These are phyloP conservation scores for Drosophila prolongata DNA, from an alignment of 2,888 invertebrate genomes.

Conservation along the genomic window DNA sequence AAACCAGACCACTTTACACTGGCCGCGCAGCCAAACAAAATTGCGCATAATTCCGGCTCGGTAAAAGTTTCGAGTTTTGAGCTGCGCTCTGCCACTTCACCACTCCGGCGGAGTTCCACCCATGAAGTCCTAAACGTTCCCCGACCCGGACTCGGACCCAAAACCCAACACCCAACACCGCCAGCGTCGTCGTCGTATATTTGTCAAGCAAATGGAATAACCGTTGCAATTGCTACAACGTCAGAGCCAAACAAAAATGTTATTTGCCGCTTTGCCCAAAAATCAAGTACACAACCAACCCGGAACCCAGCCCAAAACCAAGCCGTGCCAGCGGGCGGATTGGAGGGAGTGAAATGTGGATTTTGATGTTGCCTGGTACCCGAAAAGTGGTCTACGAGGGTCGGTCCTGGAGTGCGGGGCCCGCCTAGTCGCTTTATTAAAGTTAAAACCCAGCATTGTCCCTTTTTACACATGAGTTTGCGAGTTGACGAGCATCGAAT, in stretches of 20 bases:
- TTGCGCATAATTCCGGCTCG: constrained; percentile 70
- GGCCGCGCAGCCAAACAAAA: constrained; percentile 62
- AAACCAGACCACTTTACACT: constrained; percentile 49
- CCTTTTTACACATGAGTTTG: constrained; percentile 66
- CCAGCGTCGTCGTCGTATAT: constrained; percentile 58
- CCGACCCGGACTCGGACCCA: constrained; percentile 5
- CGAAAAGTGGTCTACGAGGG: constrained; percentile 54
- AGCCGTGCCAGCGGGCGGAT: constrained; percentile 12
- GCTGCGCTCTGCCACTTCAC: constrained; percentile 4
- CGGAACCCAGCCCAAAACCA: constrained; percentile 25
- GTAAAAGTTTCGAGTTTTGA: constrained; percentile 59
- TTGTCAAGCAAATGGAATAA: constrained; percentile 79
- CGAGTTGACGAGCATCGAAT: constrained; percentile 42
- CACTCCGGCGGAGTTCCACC: constrained; percentile 14
- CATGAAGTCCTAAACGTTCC: constrained; percentile 55
- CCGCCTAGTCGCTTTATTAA: constrained; percentile 74
- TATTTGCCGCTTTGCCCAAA: constrained; percentile 79
- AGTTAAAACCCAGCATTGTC: constrained; percentile 76
- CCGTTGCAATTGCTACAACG: constrained; percentile 78
- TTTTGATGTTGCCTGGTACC: constrained; percentile 35
- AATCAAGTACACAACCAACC: constrained; percentile 74
- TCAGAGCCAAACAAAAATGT: constrained; percentile 79
- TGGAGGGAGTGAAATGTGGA: constrained; percentile 19
- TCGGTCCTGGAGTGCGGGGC: constrained; percentile 10
- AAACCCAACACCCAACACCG: constrained; percentile 12